A percentile compares a stretch with the other conserved stretches of the same genome.
These are phyloP conservation scores for Endomychus coccineus DNA, from an alignment of 2,888 invertebrate species.

Conservation along the genomic window DNA sequence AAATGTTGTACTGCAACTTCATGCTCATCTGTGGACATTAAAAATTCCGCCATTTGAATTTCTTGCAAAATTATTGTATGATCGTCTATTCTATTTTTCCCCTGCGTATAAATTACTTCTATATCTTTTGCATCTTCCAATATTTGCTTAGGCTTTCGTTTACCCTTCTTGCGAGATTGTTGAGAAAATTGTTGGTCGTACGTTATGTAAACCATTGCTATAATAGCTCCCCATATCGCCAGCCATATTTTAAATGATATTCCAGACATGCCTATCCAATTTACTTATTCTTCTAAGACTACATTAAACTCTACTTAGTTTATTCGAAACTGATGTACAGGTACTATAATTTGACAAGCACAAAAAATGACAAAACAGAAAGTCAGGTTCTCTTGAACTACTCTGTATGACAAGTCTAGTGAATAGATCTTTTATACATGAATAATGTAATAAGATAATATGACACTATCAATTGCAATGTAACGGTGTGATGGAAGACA, in stretches of 20 bases:
- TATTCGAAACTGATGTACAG: no score
- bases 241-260: slow-evolving; percentile 10
- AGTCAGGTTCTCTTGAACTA: no score
- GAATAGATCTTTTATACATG: no score
- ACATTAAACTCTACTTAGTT: no score
- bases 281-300: no score
- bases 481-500: no score
- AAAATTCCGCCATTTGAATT: slow-evolving; percentile 12
- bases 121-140: slow-evolving; percentile 4
- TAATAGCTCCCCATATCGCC: slow-evolving; percentile 11
- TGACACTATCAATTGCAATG: no score
- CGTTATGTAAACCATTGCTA: slow-evolving; percentile 12
- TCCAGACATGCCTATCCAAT: no score
- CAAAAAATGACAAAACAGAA: no score
- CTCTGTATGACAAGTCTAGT: no score
- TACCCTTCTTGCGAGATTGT: slow-evolving; percentile 1
- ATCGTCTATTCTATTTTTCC: slow-evolving; percentile 9
- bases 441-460: no score
- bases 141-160: background rate
- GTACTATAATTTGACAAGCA: no score
- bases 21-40: slow-evolving; percentile 8
- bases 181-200: slow-evolving; percentile 1
- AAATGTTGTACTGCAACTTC: slow-evolving; percentile 13
- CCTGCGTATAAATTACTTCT: slow-evolving; percentile 5
- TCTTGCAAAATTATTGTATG: slow-evolving; percentile 11